Conservation (phyloP, 2,113 vertebrate genomes). For the Amphiprion percula region DNA sequence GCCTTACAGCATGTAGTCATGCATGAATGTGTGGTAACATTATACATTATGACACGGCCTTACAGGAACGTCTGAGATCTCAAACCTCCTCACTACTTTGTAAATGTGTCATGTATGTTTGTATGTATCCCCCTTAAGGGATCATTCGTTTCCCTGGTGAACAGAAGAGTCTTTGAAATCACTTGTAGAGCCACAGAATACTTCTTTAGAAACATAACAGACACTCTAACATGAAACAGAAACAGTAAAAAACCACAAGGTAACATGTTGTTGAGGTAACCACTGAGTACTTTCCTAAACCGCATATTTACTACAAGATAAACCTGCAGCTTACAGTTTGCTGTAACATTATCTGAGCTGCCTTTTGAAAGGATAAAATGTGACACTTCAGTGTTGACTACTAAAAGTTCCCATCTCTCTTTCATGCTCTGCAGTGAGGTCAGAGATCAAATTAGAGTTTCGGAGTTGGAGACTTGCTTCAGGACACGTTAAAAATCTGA, state of each 20-base stretch:
- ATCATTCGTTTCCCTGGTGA: neutral
- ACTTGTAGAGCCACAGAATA: slow-evolving; percentile 22
- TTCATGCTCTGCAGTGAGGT: too few species aligned
- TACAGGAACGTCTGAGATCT: neutral
- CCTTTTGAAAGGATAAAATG: too few species aligned
- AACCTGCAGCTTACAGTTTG: neutral
- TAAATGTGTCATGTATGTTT: neutral
- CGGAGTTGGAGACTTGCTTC: neutral
- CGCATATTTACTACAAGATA: too few species aligned
- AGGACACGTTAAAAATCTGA: neutral
- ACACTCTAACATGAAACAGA: slow-evolving; percentile 5
- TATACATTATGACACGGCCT: neutral
- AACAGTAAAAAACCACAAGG: slow-evolving; percentile 13
- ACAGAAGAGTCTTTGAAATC: slow-evolving; percentile 1
- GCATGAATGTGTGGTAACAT: neutral
- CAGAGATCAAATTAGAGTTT: too few species aligned
- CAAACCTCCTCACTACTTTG: neutral
- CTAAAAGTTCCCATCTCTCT: too few species aligned
- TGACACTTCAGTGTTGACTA: too few species aligned
- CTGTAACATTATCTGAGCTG: neutral
- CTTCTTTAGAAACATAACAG: neutral
- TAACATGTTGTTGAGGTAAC: slow-evolving; percentile 7
- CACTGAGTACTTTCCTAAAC: neutral
- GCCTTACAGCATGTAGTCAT: neutral
- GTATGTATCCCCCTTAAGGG: neutral